These are phyloP conservation scores for Blera fallax DNA, from an alignment of 2,888 invertebrate species.

Conservation along the genomic window DNA sequence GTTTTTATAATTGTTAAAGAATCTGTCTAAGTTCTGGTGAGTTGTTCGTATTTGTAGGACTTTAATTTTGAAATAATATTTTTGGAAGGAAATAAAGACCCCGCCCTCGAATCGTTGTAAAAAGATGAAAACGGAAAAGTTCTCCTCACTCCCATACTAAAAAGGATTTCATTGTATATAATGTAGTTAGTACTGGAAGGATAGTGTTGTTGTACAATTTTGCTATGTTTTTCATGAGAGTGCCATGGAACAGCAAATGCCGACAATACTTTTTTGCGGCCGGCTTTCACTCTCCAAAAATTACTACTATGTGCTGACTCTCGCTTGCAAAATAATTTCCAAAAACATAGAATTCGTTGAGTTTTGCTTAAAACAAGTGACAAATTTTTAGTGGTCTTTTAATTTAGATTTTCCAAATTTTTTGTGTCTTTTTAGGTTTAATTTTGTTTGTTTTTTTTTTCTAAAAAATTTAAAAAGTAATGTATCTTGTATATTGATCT, in stretches of 20 bases:
- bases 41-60: not conserved
- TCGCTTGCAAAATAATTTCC: not conserved
- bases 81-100: constrained; percentile 29
- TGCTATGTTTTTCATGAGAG: constrained; percentile 17
- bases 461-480: not conserved
- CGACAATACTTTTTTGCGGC: constrained; percentile 40
- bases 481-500: not conserved
- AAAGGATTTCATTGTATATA: constrained; percentile 37
- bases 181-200: constrained; percentile 61
- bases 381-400: constrained; percentile 35
- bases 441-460: constrained; percentile 20
- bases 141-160: constrained; percentile 35
- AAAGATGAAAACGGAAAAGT: constrained; percentile 46
- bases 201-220: constrained; percentile 57
- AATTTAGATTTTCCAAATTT: constrained; percentile 45
- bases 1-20: not conserved
- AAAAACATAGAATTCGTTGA: constrained; percentile 14
- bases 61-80: not conserved
- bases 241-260: constrained; percentile 32
- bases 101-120: constrained; percentile 66
- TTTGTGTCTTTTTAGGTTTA: constrained; percentile 35
- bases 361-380: constrained; percentile 33
- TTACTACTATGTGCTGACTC: constrained; percentile 10
- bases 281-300: constrained; percentile 37
- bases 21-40: constrained; percentile 7